Base-by-base conservation (phyloP, 2,888 invertebrate species). In the Piscicola geometra region DNA sequence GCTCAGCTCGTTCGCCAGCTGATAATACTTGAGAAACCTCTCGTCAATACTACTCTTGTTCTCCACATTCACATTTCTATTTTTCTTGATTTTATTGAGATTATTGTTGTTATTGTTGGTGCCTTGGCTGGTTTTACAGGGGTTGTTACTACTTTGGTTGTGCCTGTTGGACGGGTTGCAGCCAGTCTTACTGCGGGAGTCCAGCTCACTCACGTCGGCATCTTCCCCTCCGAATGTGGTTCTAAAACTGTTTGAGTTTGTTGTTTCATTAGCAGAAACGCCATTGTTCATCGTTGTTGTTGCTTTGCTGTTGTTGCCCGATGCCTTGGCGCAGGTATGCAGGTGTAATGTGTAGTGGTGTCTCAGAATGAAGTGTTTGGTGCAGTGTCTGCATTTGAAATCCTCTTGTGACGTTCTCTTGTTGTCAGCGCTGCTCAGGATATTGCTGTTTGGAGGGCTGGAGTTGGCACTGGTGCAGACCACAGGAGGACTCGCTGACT, bases 21-120 rank as follows among this genome's bases (percentile, higher is more conserved):
- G 95, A 85, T 95, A 95, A 88, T 97, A 97, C 88, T 96, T 96
- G 82, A 95, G 91, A 89, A 96, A 96, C 89, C 96, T 97, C 82
- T 96, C 83, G 25, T 83, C 50, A 15, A 47, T 47, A 47, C 21
- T 47, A 21, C 12, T 47, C 50, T 47, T 47, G 50, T 21, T 47
- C 21, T 9, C 9, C 21, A 9, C 12, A 64, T 28, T 64, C n/a
- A 15, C 12, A 64, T 64, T 64, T 28, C 12, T 9, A 64, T 64
- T 64, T 9, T n/a, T 64, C 9, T 64, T 64, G 30, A 25, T 28
- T 12, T 64, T 64, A 28, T 64, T 64, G 25, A 9, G 9, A 28
- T 64, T 64, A 28, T 64, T 64, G 25, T 64, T 64, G 25, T 64
- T 64, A 28, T 64, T 64, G n/a, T n/a, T 64, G 25, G 9, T 64